Base-by-base conservation (phyloP, 2,113 vertebrate species). In the Hystrix cristata region DNA sequence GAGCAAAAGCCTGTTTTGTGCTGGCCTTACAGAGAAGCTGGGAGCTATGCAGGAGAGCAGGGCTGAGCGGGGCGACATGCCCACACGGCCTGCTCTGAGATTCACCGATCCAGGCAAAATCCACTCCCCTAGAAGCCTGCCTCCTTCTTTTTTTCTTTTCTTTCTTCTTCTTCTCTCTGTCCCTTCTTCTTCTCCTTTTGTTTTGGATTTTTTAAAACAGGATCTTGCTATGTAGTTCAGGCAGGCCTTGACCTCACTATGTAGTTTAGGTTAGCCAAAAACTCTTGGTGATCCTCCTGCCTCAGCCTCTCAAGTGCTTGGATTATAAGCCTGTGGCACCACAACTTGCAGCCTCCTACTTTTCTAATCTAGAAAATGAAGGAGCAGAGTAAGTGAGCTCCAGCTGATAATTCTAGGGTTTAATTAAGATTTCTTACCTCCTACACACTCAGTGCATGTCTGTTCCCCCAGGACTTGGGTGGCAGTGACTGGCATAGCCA, bases 11-110 rank as follows among this genome's bases (percentile, higher is more conserved):
- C 53, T 29, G 21, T 27, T 53, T 57, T 55, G 10, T 25, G 38
- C 31, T 29, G 9, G 13, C 2, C 72, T 59, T 65, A 25, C n/a
- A 0, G 12, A 71, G 46, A 64, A 21, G 69, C 23, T 46, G 48
- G 72, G 31, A 53, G 59, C 25, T 1, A 55, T 64, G 25, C 9
- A 67, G 87, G 23, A 91, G 13, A 62, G 48, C 12, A 23, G 55
- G 53, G 31, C 60, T 0, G 0, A 43, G 14, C 10, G 13, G 46
- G 10, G 10, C 13, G 18, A 14, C 0, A 6, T 0, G 8, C 11
- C 3, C 55, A 38, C 46, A 19, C 34, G 29, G 27, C 74, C 62
- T 48, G 55, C 48, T 43, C 65, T 6, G 67, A 4, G 10, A 9
- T 3, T 51, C 16, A 48, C 60, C 69, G 9, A 11, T 74, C 27